Base-by-base conservation (phyloP, 2,888 invertebrate species). In the Protodeltote pygarga region DNA sequence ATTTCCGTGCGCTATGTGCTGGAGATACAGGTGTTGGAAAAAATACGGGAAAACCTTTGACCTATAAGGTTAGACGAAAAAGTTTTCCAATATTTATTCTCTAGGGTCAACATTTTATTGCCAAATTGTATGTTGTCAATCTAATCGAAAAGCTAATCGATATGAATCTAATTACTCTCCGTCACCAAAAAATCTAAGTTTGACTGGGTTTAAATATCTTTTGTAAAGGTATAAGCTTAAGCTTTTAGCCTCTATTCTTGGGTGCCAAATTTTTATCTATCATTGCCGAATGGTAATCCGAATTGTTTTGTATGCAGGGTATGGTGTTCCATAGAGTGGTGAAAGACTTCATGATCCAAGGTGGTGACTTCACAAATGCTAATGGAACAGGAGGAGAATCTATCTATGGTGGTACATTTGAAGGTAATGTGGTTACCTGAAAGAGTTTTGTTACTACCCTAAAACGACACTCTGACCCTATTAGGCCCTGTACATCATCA, bases 361-460 rank as follows among this genome's bases (percentile, higher is more conserved):
- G 97, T 47, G 97, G 97, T 23, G 97, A 97, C 87, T 97, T 97
- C 84, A 96, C 96, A 10, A 95, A 96, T 87, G 97, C 97, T 33
- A 98, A 99, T 94, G 99, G 99, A 5, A 98, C 98, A 42, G 99
- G 99, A 13, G 99, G 99, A 5, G 99, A 99, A 88, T 98, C 98
- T 6, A 98, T 99, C 69, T 99, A 98, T 87, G 99, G 99, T 48
- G 98, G 98, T 65, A 97, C 96, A 27, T 99, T 99, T 93, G 96
- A 97, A 93, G 98, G 98, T 98, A 73, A 35, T 14, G 9, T 5
- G 6, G 2, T 3, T 6, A 5, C 3, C 14, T 1, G 5, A 15
- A 15, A 32, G 5, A 23, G 13, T 35, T 14, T 14, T 24, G 29
- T 17, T n/a, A 21, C 9, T n/a, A 29, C n/a, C n/a, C n/a, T n/a